Evolutionary conservation across 2,888 invertebrate genomes (phyloP).

Genomic region (Cactoblastis cactorum): DNA sequence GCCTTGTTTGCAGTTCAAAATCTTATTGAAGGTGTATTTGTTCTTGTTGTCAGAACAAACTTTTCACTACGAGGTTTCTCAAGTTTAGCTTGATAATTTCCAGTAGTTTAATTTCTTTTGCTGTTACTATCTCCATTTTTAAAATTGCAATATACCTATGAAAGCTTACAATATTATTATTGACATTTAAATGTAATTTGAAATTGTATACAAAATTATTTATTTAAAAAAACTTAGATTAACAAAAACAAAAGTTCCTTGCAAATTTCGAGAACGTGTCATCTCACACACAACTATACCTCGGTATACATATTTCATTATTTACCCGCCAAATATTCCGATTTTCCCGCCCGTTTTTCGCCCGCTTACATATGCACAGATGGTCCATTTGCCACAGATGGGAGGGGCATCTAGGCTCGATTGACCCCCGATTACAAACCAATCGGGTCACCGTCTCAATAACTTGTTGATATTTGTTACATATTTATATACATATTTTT

Average conservation of each 20-base stretch:
- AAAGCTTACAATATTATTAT: too few species aligned
- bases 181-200: too few species aligned
- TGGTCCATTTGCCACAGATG: constrained; percentile 8
- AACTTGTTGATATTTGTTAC: constrained; percentile 1
- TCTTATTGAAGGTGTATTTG: too few species aligned
- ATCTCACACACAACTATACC: background rate
- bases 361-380: constrained; percentile 12
- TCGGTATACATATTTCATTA: constrained; percentile 7
- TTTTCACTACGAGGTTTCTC: too few species aligned
- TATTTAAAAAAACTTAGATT: background rate
- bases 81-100: too few species aligned
- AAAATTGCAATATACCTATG: too few species aligned
- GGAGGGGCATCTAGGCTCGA: background rate
- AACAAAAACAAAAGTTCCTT: background rate
- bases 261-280: background rate
- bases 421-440: background rate
- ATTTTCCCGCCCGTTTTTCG: background rate
- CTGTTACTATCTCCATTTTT: too few species aligned
- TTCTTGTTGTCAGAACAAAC: too few species aligned
- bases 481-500: background rate
- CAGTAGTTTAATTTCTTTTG: too few species aligned
- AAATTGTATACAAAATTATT: too few species aligned
- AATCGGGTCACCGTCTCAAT: background rate
- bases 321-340: background rate
- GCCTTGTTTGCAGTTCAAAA: too few species aligned